phyloP scores from a whole-genome alignment of 2,888 invertebrate genomes.

The Epirrhoe tristata region DNA sequence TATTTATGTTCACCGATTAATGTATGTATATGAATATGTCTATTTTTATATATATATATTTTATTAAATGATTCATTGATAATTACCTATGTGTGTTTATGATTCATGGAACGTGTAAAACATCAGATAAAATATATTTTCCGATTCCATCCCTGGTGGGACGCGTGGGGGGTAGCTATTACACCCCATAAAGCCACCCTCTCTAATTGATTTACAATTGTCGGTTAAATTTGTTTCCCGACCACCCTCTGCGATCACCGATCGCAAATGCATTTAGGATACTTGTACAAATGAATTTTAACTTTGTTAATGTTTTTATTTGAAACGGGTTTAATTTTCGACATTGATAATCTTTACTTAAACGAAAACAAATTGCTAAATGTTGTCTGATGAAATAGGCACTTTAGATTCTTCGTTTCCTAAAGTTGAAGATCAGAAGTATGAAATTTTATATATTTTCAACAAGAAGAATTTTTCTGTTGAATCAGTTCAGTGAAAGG shows the following conservation, averaged over 20 bases:
- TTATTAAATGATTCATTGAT: background rate
- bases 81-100: background rate
- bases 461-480: too few species aligned
- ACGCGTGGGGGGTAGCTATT: conserved; percentile 69
- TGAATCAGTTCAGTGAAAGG: too few species aligned
- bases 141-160: conserved; percentile 69
- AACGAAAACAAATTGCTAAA: background rate
- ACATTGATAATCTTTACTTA: background rate
- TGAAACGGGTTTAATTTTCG: conserved; percentile 18
- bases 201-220: conserved; percentile 86
- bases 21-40: too few species aligned
- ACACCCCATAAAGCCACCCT: conserved; percentile 80
- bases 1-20: too few species aligned
- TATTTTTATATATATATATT: too few species aligned
- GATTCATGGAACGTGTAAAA: conserved; percentile 11
- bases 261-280: conserved; percentile 71
- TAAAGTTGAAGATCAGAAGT: too few species aligned
- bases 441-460: too few species aligned
- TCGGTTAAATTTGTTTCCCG: conserved; percentile 85
- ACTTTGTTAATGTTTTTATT: conserved; percentile 27
- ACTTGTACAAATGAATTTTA: conserved; percentile 44
- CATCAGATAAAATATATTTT: conserved; percentile 33
- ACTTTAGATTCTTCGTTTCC: too few species aligned
- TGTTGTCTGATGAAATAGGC: too few species aligned
- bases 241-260: conserved; percentile 76